These are phyloP conservation scores for Porites rus DNA, from an alignment of 92 coral and sea anemone species.

Conservation along the genomic window DNA sequence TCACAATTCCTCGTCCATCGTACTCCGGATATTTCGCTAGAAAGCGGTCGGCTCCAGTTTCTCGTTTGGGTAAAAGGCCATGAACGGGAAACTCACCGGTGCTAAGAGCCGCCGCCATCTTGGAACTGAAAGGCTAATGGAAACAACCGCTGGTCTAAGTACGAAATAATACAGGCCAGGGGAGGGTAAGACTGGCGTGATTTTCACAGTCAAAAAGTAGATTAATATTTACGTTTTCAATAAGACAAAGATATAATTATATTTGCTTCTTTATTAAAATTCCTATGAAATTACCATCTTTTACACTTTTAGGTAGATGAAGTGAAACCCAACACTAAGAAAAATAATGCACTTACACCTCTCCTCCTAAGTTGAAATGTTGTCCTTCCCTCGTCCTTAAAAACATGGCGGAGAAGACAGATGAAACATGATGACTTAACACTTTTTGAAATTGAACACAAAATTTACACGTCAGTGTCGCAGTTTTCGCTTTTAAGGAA, in stretches of 20 bases:
- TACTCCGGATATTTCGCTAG: conserved; percentile 84
- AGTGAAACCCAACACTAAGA: background rate
- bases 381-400: background rate
- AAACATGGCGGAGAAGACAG: background rate
- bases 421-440: conserved; percentile 30
- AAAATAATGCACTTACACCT: background rate
- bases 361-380: background rate
- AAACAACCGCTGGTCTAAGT: conserved; percentile 35
- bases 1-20: conserved; percentile 93
- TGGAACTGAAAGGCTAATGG: background rate
- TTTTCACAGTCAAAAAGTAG: background rate
- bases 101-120: conserved; percentile 91
- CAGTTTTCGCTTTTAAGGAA: background rate
- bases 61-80: conserved; percentile 94
- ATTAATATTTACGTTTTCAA: too few relatives aligned
- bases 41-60: conserved; percentile 95
- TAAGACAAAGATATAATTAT: background rate
- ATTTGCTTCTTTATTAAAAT: background rate
- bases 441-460: conserved; percentile 19
- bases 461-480: conserved; percentile 37
- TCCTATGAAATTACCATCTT: too few relatives aligned
- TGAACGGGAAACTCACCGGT: conserved; percentile 90
- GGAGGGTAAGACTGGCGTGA: background rate
- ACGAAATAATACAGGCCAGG: background rate
- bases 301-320: background rate